Conservation (phyloP, 1,140 invertebrate genomes). For the Calycopis cecrops region DNA sequence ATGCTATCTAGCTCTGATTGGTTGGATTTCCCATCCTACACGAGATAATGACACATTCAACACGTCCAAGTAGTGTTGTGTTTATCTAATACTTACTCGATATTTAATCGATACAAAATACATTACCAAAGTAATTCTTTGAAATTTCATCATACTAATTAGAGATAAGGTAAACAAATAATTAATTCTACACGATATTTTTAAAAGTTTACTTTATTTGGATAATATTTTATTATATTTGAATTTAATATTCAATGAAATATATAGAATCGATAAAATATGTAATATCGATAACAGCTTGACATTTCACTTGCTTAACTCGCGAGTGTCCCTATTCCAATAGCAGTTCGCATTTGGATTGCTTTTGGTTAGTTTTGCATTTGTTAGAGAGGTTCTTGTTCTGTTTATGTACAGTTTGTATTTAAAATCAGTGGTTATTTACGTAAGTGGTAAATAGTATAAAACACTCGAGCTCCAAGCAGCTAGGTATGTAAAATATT, state of each 20-base stretch:
- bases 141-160: no score
- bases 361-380: slow-evolving; percentile 41
- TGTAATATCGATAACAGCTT: slow-evolving; percentile 24
- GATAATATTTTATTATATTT: no score
- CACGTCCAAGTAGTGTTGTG: slow-evolving; percentile 47
- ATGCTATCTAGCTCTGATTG: slow-evolving; percentile 49
- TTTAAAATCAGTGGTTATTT: slow-evolving; percentile 63
- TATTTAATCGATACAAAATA: slow-evolving; percentile 19
- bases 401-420: slow-evolving; percentile 56
- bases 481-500: slow-evolving; percentile 37
- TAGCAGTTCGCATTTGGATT: slow-evolving; percentile 13
- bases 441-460: slow-evolving; percentile 52
- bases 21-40: slow-evolving; percentile 48
- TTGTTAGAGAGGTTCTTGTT: slow-evolving; percentile 47
- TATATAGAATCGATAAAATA: no score
- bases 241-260: no score
- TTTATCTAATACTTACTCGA: slow-evolving; percentile 23
- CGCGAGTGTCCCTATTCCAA: slow-evolving; percentile 30
- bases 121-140: background rate
- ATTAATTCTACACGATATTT: no score
- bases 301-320: slow-evolving; percentile 26
- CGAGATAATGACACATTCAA: slow-evolving; percentile 56
- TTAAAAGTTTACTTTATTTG: no score
- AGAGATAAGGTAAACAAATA: no score
- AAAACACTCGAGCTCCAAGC: slow-evolving; percentile 24